Evolutionary conservation across 2,797 vertebrate genomes (phyloP).

Genomic region (Mionectes olivaceus): DNA sequence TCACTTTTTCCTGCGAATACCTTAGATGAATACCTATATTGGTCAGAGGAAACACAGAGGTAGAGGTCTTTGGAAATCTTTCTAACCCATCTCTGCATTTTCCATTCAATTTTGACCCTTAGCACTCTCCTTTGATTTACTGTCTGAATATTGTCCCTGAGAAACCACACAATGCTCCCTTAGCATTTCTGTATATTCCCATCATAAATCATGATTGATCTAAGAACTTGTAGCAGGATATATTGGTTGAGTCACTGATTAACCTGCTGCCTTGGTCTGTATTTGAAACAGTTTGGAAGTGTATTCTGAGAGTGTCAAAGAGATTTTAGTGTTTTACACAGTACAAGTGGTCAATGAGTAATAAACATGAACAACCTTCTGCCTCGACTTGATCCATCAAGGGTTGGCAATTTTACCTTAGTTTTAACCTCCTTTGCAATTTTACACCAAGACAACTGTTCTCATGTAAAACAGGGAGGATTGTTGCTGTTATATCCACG

Average conservation of each 20-base stretch:
- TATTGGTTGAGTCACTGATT: background rate
- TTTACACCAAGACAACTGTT: background rate
- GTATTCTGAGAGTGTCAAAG: background rate
- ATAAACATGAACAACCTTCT: background rate
- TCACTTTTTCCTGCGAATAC: background rate
- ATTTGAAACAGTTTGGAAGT: background rate
- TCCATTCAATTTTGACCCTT: background rate
- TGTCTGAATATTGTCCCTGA: background rate
- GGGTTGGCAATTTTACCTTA: background rate
- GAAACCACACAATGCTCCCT: background rate
- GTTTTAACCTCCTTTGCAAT: background rate
- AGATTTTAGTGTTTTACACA: background rate
- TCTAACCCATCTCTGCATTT: background rate
- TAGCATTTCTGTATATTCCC: background rate
- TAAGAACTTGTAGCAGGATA: background rate
- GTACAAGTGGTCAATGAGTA: background rate
- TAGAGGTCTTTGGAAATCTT: background rate
- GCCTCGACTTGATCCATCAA: background rate
- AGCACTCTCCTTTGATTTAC: background rate
- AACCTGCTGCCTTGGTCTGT: background rate
- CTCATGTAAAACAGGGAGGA: background rate
- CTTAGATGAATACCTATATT: background rate
- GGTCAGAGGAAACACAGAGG: background rate
- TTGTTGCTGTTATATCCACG: accelerated
- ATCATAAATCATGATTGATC: background rate